Conservation (phyloP, 1,140 invertebrate genomes). For the Metaphire vulgaris region DNA sequence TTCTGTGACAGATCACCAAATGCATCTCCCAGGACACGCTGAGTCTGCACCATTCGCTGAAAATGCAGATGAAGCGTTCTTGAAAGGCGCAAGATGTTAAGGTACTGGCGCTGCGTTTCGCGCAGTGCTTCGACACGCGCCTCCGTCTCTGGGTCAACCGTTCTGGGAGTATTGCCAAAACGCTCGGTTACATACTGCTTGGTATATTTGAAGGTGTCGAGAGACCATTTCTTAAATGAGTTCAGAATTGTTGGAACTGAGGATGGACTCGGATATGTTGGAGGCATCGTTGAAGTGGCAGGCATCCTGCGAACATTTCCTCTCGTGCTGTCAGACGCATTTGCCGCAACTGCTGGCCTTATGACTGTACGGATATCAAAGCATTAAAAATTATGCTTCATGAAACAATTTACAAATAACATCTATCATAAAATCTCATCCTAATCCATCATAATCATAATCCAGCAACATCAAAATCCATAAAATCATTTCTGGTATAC, state of each 20-base stretch:
- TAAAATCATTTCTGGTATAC: no score
- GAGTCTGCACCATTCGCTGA: slow-evolving; percentile 77
- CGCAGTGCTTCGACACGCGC: slow-evolving; percentile 80
- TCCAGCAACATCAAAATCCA: no score
- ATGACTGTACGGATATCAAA: no score
- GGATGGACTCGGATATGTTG: background rate
- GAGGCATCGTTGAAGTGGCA: background rate
- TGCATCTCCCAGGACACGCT: slow-evolving; percentile 69
- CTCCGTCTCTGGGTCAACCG: slow-evolving; percentile 83
- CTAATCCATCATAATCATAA: no score
- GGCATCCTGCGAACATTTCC: background rate
- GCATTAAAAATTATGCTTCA: no score
- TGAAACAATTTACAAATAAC: no score
- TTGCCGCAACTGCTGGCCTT: no score
- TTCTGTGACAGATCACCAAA: slow-evolving; percentile 91
- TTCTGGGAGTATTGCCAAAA: slow-evolving; percentile 72
- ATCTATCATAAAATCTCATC: no score
- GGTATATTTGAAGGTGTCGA: slow-evolving; percentile 94
- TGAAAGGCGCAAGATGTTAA: slow-evolving; percentile 56
- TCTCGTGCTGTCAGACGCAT: no score
- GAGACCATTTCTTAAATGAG: slow-evolving; percentile 64
- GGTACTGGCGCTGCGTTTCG: slow-evolving; percentile 88
- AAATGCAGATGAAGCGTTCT: slow-evolving; percentile 62
- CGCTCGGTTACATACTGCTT: slow-evolving; percentile 90
- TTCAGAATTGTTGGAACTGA: background rate